Conservation (phyloP, 1,140 invertebrate species). For the Scaptomyza hsui region DNA sequence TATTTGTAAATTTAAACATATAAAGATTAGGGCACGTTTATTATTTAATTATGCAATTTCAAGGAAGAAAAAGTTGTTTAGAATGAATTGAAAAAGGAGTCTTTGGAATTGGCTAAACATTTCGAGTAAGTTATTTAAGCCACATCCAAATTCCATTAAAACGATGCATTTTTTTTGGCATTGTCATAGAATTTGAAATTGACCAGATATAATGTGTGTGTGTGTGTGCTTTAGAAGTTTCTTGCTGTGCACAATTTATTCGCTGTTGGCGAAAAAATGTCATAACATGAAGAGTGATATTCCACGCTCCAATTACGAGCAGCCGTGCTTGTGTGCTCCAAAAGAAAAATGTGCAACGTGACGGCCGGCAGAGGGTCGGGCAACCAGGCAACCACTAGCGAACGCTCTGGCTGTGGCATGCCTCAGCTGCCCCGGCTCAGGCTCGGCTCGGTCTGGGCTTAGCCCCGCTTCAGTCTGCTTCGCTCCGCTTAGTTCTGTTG, state of each 20-base stretch:
- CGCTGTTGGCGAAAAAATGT: slow-evolving; percentile 81
- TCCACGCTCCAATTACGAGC: slow-evolving; percentile 83
- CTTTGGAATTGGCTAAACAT: too few species aligned
- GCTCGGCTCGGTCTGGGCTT: slow-evolving; percentile 1
- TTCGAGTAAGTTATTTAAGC: too few species aligned
- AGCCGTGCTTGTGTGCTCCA: slow-evolving; percentile 59
- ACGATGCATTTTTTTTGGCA: too few species aligned
- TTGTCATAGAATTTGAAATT: too few species aligned
- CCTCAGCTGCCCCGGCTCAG: background rate
- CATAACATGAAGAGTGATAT: slow-evolving; percentile 84
- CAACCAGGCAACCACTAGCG: background rate
- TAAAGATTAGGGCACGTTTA: background rate
- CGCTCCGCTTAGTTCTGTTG: slow-evolving; percentile 9
- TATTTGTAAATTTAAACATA: background rate
- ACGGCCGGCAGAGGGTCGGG: slow-evolving; percentile 24
- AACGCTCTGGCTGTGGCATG: slow-evolving; percentile 8
- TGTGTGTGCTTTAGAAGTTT: slow-evolving; percentile 10
- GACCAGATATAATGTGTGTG: too few species aligned
- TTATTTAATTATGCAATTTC: too few species aligned
- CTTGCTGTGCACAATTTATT: slow-evolving; percentile 76
- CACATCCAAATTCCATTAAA: too few species aligned
- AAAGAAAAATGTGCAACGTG: slow-evolving; percentile 63
- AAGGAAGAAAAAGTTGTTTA: too few species aligned
- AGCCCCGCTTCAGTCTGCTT: slow-evolving; percentile 4
- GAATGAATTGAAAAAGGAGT: too few species aligned